Evolutionary conservation across 2,113 vertebrate genomes (phyloP).

Genomic region (Condylura cristata): DNA sequence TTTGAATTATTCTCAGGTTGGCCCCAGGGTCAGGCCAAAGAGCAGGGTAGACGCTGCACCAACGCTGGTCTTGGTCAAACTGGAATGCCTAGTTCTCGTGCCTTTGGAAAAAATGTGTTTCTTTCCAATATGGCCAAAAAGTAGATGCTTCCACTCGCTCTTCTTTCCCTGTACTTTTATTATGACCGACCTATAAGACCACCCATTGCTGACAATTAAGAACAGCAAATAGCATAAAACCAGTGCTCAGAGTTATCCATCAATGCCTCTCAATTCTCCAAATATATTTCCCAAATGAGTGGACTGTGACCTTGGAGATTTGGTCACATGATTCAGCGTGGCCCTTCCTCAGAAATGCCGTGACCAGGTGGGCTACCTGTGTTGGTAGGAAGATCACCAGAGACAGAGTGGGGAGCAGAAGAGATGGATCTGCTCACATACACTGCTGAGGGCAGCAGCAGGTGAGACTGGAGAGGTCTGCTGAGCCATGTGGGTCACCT

Average conservation of each 20-base stretch:
- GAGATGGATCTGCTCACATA: too few species aligned
- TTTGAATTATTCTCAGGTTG: neutral
- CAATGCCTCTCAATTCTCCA: neutral
- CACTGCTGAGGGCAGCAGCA: too few species aligned
- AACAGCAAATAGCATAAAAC: neutral
- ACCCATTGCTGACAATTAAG: neutral
- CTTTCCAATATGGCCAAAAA: neutral
- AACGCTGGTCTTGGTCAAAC: neutral
- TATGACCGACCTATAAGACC: neutral
- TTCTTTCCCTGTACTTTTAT: neutral
- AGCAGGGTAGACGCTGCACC: too few species aligned
- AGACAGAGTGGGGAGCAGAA: too few species aligned
- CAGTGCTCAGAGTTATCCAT: neutral
- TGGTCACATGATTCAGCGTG: neutral
- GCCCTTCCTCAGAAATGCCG: neutral
- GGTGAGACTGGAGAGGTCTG: too few species aligned
- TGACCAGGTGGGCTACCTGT: neutral
- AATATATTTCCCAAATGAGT: neutral
- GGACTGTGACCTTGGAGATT: neutral
- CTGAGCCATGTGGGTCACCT: too few species aligned
- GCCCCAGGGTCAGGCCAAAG: neutral
- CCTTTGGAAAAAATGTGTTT: rapidly evolving
- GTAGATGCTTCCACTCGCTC: neutral
- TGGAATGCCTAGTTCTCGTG: rapidly evolving
- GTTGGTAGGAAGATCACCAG: too few species aligned